Conservation (phyloP, 2,888 invertebrate species). For the Lasioglossum villosulum region DNA sequence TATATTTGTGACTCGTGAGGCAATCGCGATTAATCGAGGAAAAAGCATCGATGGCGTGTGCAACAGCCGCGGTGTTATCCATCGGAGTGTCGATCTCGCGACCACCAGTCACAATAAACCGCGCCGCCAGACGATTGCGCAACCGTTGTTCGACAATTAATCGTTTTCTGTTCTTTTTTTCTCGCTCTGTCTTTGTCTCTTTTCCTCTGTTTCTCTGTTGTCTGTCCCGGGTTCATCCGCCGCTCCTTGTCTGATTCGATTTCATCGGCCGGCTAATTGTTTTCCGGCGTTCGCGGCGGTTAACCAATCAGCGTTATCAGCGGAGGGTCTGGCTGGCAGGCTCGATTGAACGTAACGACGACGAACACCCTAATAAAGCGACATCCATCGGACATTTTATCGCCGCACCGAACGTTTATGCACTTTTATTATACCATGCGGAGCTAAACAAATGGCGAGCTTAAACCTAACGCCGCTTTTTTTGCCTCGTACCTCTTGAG, state of each 20-base stretch:
- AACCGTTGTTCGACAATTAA: slow-evolving; percentile 34
- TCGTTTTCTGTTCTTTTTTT: neutral
- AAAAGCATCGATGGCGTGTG: slow-evolving; percentile 7
- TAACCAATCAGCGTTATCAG: slow-evolving; percentile 48
- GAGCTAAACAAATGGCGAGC: neutral
- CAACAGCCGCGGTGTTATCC: slow-evolving; percentile 23
- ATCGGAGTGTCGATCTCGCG: slow-evolving; percentile 19
- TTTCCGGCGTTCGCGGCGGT: slow-evolving; percentile 43
- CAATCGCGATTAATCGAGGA: slow-evolving; percentile 33
- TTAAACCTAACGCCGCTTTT: neutral
- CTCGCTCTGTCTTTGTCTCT: neutral
- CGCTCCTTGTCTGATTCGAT: slow-evolving; percentile 41
- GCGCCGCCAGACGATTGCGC: slow-evolving; percentile 56
- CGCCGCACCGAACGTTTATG: slow-evolving; percentile 2
- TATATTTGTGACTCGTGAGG: slow-evolving; percentile 10
- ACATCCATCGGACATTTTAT: neutral
- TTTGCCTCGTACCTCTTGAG: neutral
- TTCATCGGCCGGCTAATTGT: slow-evolving; percentile 50
- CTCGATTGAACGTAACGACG: slow-evolving; percentile 28
- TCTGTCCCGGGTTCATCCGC: neutral
- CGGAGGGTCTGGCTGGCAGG: slow-evolving; percentile 10
- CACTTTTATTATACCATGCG: neutral
- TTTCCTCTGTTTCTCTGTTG: neutral
- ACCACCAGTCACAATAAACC: slow-evolving; percentile 38
- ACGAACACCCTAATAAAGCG: slow-evolving; percentile 31